Percentiles rank a stretch among this genome's conserved stretches.
Conservation (phyloP, 2,113 vertebrate species). For the Phasianus colchicus region DNA sequence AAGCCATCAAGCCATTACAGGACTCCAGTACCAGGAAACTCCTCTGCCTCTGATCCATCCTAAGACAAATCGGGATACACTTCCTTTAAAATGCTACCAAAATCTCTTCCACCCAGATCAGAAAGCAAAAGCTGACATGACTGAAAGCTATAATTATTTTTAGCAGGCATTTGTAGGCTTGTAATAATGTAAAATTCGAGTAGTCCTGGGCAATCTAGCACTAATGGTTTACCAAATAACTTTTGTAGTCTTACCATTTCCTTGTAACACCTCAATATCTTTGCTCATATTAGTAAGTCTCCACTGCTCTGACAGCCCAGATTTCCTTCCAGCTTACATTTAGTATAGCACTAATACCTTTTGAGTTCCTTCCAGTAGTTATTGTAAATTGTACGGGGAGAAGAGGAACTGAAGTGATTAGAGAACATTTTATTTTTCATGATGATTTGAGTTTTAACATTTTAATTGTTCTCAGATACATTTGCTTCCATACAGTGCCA, state of each 20-base stretch:
- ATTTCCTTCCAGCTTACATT: background rate
- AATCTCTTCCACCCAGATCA: background rate
- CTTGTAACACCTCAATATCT: background rate
- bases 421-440: slow-evolving; percentile 16
- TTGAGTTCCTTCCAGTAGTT: background rate
- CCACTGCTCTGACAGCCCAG: background rate
- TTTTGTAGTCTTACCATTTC: background rate
- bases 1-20: background rate
- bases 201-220: background rate
- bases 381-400: background rate
- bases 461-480: slow-evolving; percentile 26
- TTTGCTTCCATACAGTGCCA: slow-evolving; percentile 20
- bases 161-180: background rate
- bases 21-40: background rate
- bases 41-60: background rate
- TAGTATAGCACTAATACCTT: background rate
- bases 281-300: background rate
- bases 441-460: slow-evolving; percentile 2
- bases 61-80: background rate
- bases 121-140: background rate
- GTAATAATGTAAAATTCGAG: background rate
- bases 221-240: background rate
- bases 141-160: background rate
- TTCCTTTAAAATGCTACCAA: background rate
- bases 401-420: background rate